A percentile compares a stretch with the other conserved stretches of the same genome.
Evolutionary conservation across 1,140 invertebrate genomes (phyloP).

Genomic region (Heliconius hewitsoni): DNA sequence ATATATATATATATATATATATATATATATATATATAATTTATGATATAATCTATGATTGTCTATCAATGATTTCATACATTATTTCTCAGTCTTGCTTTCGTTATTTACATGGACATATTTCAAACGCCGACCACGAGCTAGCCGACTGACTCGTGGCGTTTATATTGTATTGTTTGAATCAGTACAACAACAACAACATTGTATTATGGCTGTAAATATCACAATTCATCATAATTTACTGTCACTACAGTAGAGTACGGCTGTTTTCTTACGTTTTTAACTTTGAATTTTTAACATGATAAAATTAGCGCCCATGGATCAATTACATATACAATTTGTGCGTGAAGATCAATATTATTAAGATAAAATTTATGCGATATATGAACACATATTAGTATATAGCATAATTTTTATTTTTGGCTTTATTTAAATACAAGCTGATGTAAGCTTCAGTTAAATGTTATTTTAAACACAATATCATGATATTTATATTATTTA

Average conservation of each 20-base stretch:
- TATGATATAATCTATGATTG: constrained; percentile 33
- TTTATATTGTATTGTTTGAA: constrained; percentile 29
- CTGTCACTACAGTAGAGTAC: neutral
- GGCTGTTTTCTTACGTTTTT: neutral
- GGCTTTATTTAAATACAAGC: neutral
- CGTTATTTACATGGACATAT: constrained; percentile 70
- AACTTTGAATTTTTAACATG: neutral
- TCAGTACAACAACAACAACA: constrained; percentile 25
- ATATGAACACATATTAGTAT: too few species aligned
- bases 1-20: too few species aligned
- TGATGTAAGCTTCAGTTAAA: too few species aligned
- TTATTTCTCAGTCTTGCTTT: constrained; percentile 72
- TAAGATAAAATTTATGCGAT: neutral
- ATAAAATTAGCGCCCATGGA: neutral
- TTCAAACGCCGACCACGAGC: constrained; percentile 26
- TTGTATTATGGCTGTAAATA: constrained; percentile 40
- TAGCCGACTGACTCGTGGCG: constrained; percentile 17
- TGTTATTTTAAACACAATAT: too few species aligned
- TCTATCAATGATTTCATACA: constrained; percentile 47
- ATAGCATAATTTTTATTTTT: neutral
- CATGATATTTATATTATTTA: too few species aligned
- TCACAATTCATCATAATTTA: constrained; percentile 40
- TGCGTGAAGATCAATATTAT: neutral
- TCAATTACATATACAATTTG: neutral
- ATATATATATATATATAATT: neutral